Evolutionary conservation across 2,113 vertebrate species (phyloP), one percentile per base, ranked within the genome.

Genomic region (Notarius lentiginosus): DNA sequence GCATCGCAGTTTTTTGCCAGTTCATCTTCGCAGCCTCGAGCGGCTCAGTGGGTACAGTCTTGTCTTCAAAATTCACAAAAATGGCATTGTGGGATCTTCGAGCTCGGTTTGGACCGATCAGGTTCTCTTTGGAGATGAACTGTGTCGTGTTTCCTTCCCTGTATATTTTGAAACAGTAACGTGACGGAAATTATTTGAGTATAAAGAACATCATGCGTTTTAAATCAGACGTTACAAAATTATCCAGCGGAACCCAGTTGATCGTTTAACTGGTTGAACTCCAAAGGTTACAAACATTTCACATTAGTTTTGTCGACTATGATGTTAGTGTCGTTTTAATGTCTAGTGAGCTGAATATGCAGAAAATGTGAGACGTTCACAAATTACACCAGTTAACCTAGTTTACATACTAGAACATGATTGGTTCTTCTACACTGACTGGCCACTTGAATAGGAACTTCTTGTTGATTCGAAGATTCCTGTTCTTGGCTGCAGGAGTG

Each of bases 71-170:
- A 91, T 93, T 97, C 84, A 99, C 94, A 86, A 99, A 99, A 87
- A 99, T 96, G 56, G 98, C 97, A 0, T 99, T 99, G 94, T 99
- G 96, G 0, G 97, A 96, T 47, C 98, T 96, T 0, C 97, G 96
- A 41, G 96, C 95, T 2, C 98, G 94, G 92, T 96, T 98, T 89
- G 96, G 91, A 49, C 97, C 96, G 0, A 99, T 98, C 3, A 97
- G 91, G 88, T 97, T 97, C 88, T 96, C 96, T 0, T 93, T 95
- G 0, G 93, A 95, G 73, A 95, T 72, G 18, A 91, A 68, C 11
- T 94, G 90, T 8, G 94, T 94, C 76, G 91, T 92, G 89, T 95
- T 95, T 7, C 97, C 97, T 68, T 95, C 95, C 91, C 95, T 95
- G 90, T 2, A 65, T 18, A 47, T 47, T 72, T 34, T 79, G 51